These are phyloP conservation scores for Simalia tracyae DNA, from an alignment of 2,797 vertebrate species.

Conservation along the genomic window DNA sequence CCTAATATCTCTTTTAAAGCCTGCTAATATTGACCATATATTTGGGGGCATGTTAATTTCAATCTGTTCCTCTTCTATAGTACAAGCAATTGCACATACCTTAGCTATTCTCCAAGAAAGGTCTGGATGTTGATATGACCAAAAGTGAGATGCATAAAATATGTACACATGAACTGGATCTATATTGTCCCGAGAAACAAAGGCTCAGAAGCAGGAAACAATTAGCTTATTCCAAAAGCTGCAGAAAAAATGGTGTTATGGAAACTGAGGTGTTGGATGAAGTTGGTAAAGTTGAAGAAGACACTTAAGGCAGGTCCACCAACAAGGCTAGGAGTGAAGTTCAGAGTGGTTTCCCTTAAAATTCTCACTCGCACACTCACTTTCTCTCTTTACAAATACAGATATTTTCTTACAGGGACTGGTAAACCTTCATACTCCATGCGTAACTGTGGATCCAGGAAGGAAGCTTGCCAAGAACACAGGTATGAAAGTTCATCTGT, in stretches of 20 bases:
- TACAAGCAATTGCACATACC: not conserved
- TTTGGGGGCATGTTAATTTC: not conserved
- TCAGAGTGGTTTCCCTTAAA: not conserved
- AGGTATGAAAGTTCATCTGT: constrained; percentile 75
- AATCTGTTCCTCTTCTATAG: not conserved
- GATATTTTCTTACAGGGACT: constrained; percentile 77
- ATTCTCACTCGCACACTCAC: not conserved
- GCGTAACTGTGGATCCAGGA: constrained; percentile 85
- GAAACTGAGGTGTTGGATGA: not conserved
- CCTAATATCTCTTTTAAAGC: not conserved
- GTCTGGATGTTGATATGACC: not conserved
- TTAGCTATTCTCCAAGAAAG: not conserved
- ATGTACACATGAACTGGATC: not conserved
- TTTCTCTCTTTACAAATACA: not conserved
- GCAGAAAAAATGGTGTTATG: not conserved
- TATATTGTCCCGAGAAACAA: not conserved
- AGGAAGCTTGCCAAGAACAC: constrained; percentile 81
- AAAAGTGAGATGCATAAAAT: not conserved
- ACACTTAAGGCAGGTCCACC: not conserved
- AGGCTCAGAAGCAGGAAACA: not conserved
- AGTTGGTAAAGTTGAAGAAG: not conserved
- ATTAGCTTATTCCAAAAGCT: not conserved
- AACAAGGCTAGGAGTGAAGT: not conserved
- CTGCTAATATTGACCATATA: not conserved
- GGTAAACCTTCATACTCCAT: constrained; percentile 86